A percentile compares a stretch with the other conserved stretches of the same genome.
phyloP scores from a whole-genome alignment of 2,888 invertebrate genomes.

The Tolmerus cingulatus region DNA sequence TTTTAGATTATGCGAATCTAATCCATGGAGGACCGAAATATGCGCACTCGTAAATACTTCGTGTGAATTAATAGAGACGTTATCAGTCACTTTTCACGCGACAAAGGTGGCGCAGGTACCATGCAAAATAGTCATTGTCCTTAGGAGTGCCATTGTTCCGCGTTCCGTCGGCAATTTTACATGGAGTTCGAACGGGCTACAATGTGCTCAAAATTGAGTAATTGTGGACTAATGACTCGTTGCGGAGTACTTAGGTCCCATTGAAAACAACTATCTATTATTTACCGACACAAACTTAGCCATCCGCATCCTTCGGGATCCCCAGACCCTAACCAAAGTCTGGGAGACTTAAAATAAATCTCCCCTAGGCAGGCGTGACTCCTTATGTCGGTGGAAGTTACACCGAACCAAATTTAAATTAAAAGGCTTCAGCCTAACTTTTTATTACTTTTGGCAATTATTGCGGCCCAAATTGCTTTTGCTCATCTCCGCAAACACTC shows the following conservation, averaged over 20 bases:
- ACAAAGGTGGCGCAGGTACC: background rate
- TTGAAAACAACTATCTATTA: background rate
- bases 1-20: background rate
- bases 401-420: background rate
- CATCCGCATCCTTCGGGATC: background rate
- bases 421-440: background rate
- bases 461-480: conserved; percentile 11
- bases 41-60: background rate
- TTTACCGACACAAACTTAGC: background rate
- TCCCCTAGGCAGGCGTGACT: background rate
- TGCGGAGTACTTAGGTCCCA: background rate
- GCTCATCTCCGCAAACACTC: background rate
- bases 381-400: background rate
- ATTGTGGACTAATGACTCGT: background rate
- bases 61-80: background rate
- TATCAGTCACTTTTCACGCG: background rate
- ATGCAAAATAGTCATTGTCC: background rate
- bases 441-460: conserved; percentile 22
- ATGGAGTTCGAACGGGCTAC: background rate
- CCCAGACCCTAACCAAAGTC: background rate
- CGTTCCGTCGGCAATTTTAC: background rate
- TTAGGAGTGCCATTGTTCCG: background rate
- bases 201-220: background rate
- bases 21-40: background rate
- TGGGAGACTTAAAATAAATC: background rate